phyloP scores from a whole-genome alignment of 2,888 invertebrate species.

The Eristalis pertinax region DNA sequence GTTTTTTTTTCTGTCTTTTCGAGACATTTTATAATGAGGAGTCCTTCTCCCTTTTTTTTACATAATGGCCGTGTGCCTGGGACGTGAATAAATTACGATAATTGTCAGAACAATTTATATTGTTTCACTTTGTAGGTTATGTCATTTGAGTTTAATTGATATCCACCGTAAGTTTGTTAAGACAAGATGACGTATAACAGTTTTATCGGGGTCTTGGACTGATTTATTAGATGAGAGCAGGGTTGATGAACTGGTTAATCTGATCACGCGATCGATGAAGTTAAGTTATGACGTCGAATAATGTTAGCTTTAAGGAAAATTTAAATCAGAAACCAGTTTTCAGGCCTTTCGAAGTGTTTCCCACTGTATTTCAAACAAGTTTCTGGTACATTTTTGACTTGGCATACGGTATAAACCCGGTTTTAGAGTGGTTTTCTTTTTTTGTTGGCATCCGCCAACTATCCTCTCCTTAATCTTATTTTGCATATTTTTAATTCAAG shows the following conservation, averaged over 20 bases:
- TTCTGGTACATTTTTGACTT: too few species aligned
- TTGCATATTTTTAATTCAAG: too few species aligned
- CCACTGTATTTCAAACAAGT: too few species aligned
- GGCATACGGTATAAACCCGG: too few species aligned
- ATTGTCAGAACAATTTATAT: slow-evolving; percentile 67
- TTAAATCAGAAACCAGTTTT: too few species aligned
- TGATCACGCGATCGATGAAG: neutral
- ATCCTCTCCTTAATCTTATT: too few species aligned
- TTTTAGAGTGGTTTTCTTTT: too few species aligned
- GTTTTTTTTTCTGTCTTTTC: slow-evolving; percentile 19
- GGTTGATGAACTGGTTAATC: neutral
- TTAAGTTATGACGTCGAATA: too few species aligned
- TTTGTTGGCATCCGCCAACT: too few species aligned
- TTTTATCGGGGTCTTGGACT: neutral
- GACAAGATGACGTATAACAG: neutral
- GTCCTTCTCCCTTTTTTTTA: slow-evolving; percentile 5
- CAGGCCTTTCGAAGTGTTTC: too few species aligned
- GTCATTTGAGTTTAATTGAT: slow-evolving; percentile 70
- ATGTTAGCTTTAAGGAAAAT: too few species aligned
- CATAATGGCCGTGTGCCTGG: slow-evolving; percentile 40
- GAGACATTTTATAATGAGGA: slow-evolving; percentile 57
- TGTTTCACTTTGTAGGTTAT: slow-evolving; percentile 59
- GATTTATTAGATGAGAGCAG: slow-evolving; percentile 25
- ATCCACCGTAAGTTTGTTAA: slow-evolving; percentile 61
- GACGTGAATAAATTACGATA: slow-evolving; percentile 65